Base-by-base conservation (phyloP, 2,797 vertebrate genomes). In the Sitta carolinensis region DNA sequence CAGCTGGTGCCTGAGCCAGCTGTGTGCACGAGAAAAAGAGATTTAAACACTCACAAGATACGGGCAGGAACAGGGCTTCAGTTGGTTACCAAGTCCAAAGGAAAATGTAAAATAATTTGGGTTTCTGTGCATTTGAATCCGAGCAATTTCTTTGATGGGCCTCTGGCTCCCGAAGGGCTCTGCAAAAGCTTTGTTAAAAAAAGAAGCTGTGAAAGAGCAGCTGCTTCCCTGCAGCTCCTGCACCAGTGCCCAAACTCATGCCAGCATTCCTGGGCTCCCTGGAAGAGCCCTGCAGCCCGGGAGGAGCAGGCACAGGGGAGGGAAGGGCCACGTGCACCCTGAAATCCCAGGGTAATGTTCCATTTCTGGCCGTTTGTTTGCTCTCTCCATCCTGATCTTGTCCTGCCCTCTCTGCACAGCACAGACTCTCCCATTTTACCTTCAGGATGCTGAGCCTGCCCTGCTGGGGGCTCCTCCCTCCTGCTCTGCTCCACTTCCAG, bases 51-150 rank as follows among this genome's bases (percentile, higher is more conserved):
- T 4, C 38, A 45, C 30, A 19, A 36, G 52, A 43, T 19, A 7
- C 0, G 6, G n/a, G 25, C n/a, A 67, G 36, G n/a, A 72, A 23
- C 1, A 6, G 51, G 36, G 38, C n/a, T 66, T 0, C 0, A 38
- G 47, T 8, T 59, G 32, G 47, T 48, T 68, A 21, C 38, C 15
- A 61, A 84, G 7, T 30, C 43, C 40, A 51, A 55, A 73, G 82
- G 36, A 87, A 76, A 79, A 87, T 6, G 7, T 42, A 21, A 72
- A 79, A 61, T 23, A 32, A n/a, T 80, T 68, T 45, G 36, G 7
- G 5, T 81, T 82, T 61, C 14, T 34, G 74, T 72, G 34, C 30
- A 7, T 30, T 80, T 47, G 43, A 54, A 85, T 25, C 57, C 0
- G 3, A 40, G 54, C 6, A 10, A 10, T 62, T 51, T 34, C 4